Percentiles rank a stretch among this genome's conserved stretches.
Conservation (phyloP, 2,797 vertebrate genomes). For the Eulemur albifrons region DNA sequence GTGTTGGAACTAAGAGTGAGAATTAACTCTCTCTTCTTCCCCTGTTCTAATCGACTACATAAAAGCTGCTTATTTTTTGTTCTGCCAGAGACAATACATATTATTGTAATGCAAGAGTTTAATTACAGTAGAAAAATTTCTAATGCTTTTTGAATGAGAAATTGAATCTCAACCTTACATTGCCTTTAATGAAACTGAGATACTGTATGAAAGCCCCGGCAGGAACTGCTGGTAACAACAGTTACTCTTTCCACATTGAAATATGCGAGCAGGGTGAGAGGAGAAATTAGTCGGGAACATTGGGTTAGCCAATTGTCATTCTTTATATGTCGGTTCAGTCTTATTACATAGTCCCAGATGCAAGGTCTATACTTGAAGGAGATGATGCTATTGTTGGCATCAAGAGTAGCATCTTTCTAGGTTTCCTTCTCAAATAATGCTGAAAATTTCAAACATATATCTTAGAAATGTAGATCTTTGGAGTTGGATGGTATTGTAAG, state of each 20-base stretch:
- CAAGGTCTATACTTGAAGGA: neutral
- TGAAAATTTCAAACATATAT: neutral
- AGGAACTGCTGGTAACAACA: neutral
- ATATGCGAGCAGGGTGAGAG: neutral
- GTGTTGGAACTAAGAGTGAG: neutral
- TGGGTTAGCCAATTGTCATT: neutral
- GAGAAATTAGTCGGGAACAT: neutral
- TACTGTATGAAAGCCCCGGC: neutral
- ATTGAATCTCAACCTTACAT: neutral
- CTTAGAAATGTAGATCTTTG: neutral
- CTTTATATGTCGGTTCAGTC: neutral
- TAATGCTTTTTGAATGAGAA: constrained; percentile 21
- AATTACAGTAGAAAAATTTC: neutral
- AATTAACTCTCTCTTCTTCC: neutral
- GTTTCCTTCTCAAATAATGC: neutral
- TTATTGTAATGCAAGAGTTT: constrained; percentile 29
- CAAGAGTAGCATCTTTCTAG: neutral
- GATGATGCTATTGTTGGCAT: neutral
- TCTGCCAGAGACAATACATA: neutral
- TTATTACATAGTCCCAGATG: neutral
- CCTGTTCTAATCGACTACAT: neutral
- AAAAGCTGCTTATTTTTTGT: neutral
- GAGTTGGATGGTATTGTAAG: neutral
- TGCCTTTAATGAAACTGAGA: neutral
- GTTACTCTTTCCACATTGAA: neutral